Evolutionary conservation across 2,113 vertebrate genomes (phyloP).

Genomic region (Anarhynchus alexandrinus): DNA sequence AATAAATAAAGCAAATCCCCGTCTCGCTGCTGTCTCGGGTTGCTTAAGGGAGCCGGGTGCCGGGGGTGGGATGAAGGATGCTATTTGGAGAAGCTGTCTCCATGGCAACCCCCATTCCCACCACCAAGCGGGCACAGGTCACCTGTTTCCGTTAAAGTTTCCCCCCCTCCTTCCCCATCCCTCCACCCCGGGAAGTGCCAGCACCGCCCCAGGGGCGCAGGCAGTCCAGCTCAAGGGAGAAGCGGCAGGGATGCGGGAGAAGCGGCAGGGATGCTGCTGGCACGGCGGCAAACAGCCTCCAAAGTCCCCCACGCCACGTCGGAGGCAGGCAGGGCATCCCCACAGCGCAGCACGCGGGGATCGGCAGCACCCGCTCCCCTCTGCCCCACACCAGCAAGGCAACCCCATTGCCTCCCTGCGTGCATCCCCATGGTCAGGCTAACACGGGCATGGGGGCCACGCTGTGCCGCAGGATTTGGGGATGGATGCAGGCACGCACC

Average conservation of each 20-base stretch:
- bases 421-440: accelerated
- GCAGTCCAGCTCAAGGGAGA: accelerated
- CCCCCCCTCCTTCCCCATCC: neutral
- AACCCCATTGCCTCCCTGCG: neutral
- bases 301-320: accelerated
- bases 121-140: conserved; percentile 55
- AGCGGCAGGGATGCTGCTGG: neutral
- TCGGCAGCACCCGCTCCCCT: neutral
- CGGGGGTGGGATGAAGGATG: conserved; percentile 45
- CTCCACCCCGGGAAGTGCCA: neutral
- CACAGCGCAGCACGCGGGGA: accelerated
- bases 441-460: accelerated
- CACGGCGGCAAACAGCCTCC: accelerated
- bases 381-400: accelerated
- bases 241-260: neutral
- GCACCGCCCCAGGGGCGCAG: neutral
- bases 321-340: neutral
- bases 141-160: conserved; percentile 61
- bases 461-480: neutral
- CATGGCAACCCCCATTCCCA: conserved; percentile 65
- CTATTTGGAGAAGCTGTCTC: conserved; percentile 68
- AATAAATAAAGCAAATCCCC: conserved; percentile 40
- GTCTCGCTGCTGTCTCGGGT: conserved; percentile 52
- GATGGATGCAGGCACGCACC: neutral
- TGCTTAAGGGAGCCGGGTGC: conserved; percentile 51